Conservation (phyloP, 1,140 invertebrate species). For the Pseudomyrmex cubaensis region DNA sequence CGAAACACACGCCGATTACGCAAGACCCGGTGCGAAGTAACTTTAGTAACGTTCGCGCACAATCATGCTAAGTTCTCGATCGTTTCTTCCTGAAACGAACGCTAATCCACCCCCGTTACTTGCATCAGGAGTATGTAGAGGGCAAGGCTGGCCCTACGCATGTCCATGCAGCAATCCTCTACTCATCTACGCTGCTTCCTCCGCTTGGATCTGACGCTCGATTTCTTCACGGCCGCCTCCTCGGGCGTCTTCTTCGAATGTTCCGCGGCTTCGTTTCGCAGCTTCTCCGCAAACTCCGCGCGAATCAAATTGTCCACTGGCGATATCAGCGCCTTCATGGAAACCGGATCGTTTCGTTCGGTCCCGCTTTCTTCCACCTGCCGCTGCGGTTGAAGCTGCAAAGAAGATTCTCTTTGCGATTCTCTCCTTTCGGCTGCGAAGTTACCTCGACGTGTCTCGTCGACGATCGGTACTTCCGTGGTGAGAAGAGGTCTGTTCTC, state of each 20-base stretch:
- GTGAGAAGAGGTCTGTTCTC: not conserved
- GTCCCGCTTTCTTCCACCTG: constrained; percentile 5
- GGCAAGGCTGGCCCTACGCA: constrained; percentile 83
- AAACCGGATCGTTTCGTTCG: not conserved
- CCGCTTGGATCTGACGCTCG: constrained; percentile 79
- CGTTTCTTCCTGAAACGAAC: constrained; percentile 14
- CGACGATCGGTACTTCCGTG: constrained; percentile 38
- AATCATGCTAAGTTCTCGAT: not conserved
- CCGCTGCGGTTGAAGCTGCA: constrained; percentile 37
- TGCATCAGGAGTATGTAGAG: constrained; percentile 84
- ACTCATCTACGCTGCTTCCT: constrained; percentile 85
- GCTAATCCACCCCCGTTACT: constrained; percentile 82
- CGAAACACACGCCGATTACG: constrained; percentile 17
- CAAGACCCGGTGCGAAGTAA: not conserved
- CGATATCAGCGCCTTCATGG: constrained; percentile 23
- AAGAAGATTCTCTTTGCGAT: constrained; percentile 38
- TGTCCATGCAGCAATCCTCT: constrained; percentile 84
- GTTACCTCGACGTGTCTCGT: constrained; percentile 48
- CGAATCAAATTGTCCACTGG: constrained; percentile 1
- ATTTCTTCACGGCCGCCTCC: constrained; percentile 80
- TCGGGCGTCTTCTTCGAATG: too few species aligned
- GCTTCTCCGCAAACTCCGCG: constrained; percentile 33
- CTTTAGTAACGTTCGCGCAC: not conserved
- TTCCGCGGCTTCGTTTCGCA: constrained; percentile 75
- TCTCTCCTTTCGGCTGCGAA: constrained; percentile 33